Percentiles rank a stretch among this genome's conserved stretches.
Evolutionary conservation across 2,888 invertebrate genomes (phyloP).

Genomic region (Silvanus unidentatus): DNA sequence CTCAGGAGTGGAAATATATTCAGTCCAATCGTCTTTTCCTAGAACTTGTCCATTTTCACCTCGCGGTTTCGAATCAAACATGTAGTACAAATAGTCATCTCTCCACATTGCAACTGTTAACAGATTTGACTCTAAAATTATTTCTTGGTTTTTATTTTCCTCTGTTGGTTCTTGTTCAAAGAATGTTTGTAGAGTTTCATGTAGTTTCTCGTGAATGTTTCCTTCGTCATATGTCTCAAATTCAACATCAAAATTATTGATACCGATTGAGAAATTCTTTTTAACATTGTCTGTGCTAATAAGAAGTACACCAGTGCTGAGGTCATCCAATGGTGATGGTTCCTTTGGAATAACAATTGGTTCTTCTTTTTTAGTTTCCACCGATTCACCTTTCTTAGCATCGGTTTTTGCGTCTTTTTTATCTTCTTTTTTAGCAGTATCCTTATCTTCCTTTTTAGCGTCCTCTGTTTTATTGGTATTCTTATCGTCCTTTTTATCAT

Average conservation of each 20-base stretch:
- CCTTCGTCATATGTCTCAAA: constrained; percentile 23
- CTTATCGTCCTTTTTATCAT: constrained; percentile 11
- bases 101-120: constrained; percentile 38
- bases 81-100: constrained; percentile 32
- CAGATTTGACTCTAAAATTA: constrained; percentile 32
- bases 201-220: constrained; percentile 22
- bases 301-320: constrained; percentile 7
- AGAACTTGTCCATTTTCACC: constrained; percentile 36
- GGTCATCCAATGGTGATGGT: no score
- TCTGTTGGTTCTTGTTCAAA: constrained; percentile 19
- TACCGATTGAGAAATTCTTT: constrained; percentile 38
- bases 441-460: constrained; percentile 23
- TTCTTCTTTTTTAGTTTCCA: neutral
- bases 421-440: constrained; percentile 15
- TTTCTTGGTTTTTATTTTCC: constrained; percentile 20
- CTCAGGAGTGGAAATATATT: constrained; percentile 4
- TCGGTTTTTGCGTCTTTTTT: neutral
- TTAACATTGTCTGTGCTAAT: constrained; percentile 34
- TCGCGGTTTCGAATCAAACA: constrained; percentile 41
- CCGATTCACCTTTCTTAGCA: neutral
- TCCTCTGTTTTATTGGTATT: constrained; percentile 6
- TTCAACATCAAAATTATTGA: constrained; percentile 34
- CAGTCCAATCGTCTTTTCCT: constrained; percentile 40
- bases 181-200: constrained; percentile 17
- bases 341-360: no score